A percentile compares a stretch with the other conserved stretches of the same genome.
Conservation (phyloP, 2,113 vertebrate species). For the Tachycineta bicolor region DNA sequence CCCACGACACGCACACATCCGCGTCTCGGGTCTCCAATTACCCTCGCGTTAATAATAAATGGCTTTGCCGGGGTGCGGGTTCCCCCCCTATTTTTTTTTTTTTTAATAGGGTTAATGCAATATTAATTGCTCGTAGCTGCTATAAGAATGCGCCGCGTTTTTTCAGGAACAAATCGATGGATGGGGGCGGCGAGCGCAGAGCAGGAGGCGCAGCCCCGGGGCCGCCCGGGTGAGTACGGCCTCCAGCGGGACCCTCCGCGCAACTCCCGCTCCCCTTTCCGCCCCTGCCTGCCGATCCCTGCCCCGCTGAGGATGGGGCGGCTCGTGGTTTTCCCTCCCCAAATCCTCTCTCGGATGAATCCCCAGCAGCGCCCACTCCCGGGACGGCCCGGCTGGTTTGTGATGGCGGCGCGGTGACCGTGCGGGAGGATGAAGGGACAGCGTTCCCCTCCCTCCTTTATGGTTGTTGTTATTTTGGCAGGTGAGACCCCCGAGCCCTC, state of each 20-base stretch:
- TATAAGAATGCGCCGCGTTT: conserved; percentile 86
- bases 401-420: background rate
- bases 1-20: conserved; percentile 35
- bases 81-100: background rate
- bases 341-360: too few species aligned
- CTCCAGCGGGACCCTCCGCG: background rate
- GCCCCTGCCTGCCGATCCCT: background rate
- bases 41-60: conserved; percentile 77
- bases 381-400: background rate
- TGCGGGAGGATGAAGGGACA: background rate
- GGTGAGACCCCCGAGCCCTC: background rate
- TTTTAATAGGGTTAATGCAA: conserved; percentile 82
- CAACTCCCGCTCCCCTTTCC: background rate
- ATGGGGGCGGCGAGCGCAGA: conserved; percentile 35
- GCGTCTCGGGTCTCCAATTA: conserved; percentile 71
- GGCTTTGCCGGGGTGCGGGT: conserved; percentile 61
- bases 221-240: conserved; percentile 2
- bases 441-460: background rate
- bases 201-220: conserved; percentile 12
- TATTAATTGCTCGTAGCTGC: conserved; percentile 86
- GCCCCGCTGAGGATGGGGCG: background rate
- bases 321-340: rapidly evolving
- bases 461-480: background rate
- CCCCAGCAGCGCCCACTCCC: background rate
- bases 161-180: conserved; percentile 82